Base-by-base conservation (phyloP, 2,113 vertebrate genomes). In the Kryptolebias marmoratus region DNA sequence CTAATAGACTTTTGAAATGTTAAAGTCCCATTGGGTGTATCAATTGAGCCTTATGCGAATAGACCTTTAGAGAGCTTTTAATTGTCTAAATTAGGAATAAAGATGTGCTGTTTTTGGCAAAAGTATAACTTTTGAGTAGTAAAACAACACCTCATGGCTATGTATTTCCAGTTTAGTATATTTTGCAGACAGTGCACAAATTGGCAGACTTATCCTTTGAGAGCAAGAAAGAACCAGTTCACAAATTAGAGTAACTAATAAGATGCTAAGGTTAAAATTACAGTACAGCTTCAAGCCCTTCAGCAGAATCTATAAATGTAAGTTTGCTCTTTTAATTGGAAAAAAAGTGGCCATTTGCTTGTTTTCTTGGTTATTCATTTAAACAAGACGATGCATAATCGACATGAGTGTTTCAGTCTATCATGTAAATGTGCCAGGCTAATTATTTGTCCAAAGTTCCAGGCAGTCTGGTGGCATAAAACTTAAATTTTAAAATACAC, bases 1-100 rank as follows among this genome's bases (percentile, higher is more conserved):
- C 72, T 65, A 78, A 83, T 78, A 78, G 69, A 82, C 72, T 80
- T 82, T 81, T 80, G 69, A 86, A 81, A 84, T 70, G 74, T 85
- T 68, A 60, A 64, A 39, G 63, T 67, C 79, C 79, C 84, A 66
- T 53, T 84, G 84, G 87, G 83, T 73, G 44, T 39, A 75, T 65
- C 45, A 68, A 11, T 52, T 45, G 64, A 45, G 61, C 31, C 27
- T 30, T 14, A 65, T 58, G 22, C 31, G 55, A 44, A 60, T 60
- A 55, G 42, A 66, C 59, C 42, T 64, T 42, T 28, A 44, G 30
- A 71, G 44, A n/a, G 68, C 55, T 61, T 65, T 36, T 45, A 62
- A 54, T 56, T 15, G 56, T 75, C 71, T 9, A 22, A 67, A 74
- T 80, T 57, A 77, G 55, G 53, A 74, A 74, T 79, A 52, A 73